Base-by-base conservation (phyloP, 2,888 invertebrate genomes). In the Melieria picta region DNA sequence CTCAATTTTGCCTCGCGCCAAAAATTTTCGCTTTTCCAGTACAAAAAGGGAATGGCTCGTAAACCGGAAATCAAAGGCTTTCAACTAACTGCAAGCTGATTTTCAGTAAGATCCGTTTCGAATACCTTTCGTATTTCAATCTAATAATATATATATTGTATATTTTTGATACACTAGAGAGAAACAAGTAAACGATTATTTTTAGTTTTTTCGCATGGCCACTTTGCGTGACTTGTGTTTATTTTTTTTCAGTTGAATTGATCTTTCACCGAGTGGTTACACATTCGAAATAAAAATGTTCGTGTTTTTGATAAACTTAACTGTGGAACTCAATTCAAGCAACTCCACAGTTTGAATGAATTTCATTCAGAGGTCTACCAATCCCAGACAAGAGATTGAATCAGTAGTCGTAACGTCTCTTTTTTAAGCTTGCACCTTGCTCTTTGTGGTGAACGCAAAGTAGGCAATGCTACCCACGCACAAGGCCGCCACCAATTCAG, bases 401-500 rank as follows among this genome's bases (percentile, higher is more conserved):
- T 46, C 13, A 13, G 47, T 16, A 56, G 50, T 47, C 16, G 11
- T 5, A 11, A 13, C 45, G 16, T 9, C 16, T 62, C 45, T 43
- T 46, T 46, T 63, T 16, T 91, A 94, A 57, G 92, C 90, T 81
- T 93, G 86, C 75, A 96, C 91, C 86, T 94, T 94, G 81, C 92
- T 91, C 87, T 94, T 95, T 79, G 94, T 92, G 71, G 93, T 91
- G 80, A 96, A 92, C 0, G 98, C 98, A 72, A 94, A 90, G 87
- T 97, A 97, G 61, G 94, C 95, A 9, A 97, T 91, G 13, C 93
- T 85, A 74, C 93, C 89, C 3, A 95, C 93, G 1, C 94, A 86
- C 11, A 91, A 88, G 5, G 94, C 93, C 7, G 97, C 98, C 65
- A 98, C 88, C 55, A 96, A 91, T 88, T 98, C 97, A 0, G 96